Percentiles rank a stretch among this genome's conserved stretches.
phyloP scores from a whole-genome alignment of 2,113 vertebrate genomes.

The Lampris megalopsis region DNA sequence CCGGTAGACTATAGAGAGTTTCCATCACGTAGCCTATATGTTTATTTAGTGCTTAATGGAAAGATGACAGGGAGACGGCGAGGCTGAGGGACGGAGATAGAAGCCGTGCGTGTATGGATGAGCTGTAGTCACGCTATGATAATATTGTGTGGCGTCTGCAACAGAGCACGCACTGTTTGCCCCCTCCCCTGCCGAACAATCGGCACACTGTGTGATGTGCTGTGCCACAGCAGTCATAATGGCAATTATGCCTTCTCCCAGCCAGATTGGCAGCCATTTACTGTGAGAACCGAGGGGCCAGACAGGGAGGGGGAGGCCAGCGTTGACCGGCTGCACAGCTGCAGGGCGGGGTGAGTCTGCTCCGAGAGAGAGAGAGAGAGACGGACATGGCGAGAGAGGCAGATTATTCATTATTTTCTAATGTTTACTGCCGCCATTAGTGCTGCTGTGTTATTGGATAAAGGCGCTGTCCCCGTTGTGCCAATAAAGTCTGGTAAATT shows the following conservation, averaged over 20 bases:
- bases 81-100: conserved; percentile 32
- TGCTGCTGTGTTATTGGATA: too few species aligned
- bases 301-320: conserved; percentile 34
- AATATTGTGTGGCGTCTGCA: conserved; percentile 72
- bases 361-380: conserved; percentile 21
- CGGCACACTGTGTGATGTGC: conserved; percentile 69
- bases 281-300: conserved; percentile 51
- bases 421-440: too few species aligned
- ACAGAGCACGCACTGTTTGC: conserved; percentile 62
- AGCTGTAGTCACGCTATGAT: conserved; percentile 74
- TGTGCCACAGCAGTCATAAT: conserved; percentile 65
- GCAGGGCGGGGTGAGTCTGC: conserved; percentile 64
- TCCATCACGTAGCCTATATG: conserved; percentile 49
- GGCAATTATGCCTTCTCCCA: conserved; percentile 69
- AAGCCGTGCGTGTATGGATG: conserved; percentile 39
- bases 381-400: too few species aligned
- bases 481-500: too few species aligned
- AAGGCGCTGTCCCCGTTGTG: too few species aligned
- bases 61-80: conserved; percentile 48
- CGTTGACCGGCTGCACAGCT: conserved; percentile 69
- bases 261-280: conserved; percentile 56
- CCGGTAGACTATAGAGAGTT: conserved; percentile 30
- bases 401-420: too few species aligned
- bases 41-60: conserved; percentile 62
- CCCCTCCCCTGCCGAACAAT: conserved; percentile 66